phyloP scores from a whole-genome alignment of 2,113 vertebrate species.

The Leiothrix lutea region DNA sequence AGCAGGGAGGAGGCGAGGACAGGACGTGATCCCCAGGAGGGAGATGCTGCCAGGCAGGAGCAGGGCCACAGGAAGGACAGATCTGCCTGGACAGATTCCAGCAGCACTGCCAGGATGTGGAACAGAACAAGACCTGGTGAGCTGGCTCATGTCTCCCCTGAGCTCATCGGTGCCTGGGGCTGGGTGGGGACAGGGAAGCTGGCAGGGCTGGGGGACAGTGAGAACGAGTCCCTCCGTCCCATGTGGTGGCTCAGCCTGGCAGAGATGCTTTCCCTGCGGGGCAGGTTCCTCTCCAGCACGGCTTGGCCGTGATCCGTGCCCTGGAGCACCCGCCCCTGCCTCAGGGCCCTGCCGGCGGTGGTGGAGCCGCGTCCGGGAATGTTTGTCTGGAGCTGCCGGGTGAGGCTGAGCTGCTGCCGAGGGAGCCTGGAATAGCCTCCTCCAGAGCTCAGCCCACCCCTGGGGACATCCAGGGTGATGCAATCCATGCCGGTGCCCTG shows the following conservation, averaged over 20 bases:
- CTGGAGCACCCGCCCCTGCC: neutral
- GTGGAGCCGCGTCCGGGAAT: accelerated
- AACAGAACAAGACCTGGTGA: neutral
- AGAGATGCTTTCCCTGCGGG: neutral
- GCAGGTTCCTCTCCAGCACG: neutral
- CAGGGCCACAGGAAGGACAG: neutral
- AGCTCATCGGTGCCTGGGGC: neutral
- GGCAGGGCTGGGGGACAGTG: neutral
- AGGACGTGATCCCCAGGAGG: neutral
- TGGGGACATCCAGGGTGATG: neutral
- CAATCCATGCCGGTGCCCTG: neutral
- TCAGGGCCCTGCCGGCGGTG: neutral
- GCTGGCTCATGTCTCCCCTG: neutral
- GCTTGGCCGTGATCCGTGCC: neutral
- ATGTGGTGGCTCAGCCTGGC: neutral
- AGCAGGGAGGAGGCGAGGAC: neutral
- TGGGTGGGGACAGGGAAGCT: neutral
- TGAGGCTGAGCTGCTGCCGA: neutral
- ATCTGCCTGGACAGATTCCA: neutral
- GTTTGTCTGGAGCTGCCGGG: neutral
- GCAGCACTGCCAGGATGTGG: neutral
- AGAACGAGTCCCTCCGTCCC: neutral
- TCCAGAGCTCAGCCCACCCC: neutral
- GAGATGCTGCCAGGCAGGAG: neutral
- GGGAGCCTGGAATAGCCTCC: neutral